Evolutionary conservation across 2,797 vertebrate genomes (phyloP), one percentile per base, ranked within the genome.

Genomic region (Anguilla anguilla): DNA sequence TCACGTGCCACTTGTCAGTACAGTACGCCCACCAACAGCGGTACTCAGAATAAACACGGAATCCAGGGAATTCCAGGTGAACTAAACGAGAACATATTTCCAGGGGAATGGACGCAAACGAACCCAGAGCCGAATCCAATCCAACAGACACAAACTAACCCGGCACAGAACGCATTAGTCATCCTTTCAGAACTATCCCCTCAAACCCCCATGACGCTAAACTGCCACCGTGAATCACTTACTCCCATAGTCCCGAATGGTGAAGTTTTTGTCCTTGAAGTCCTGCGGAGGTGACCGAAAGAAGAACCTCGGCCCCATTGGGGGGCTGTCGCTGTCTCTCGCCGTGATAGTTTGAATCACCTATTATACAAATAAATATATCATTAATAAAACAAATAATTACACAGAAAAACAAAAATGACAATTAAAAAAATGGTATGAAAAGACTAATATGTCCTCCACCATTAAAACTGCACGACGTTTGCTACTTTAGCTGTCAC

Each of bases 241-340:
- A 98, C 98, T 99, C 97, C 97, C 97, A 91, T 97, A 99, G 94
- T 99, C 98, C 88, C 96, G 96, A 88, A 99, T 93, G 86, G 97
- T 98, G 93, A 99, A 99, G 95, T 98, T 99, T 91, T 97, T 96
- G 93, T 97, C 97, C 90, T 95, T 95, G 82, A 95, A 93, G 89
- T 96, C 96, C 88, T 97, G 97, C 13, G 96, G 92, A 79, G 97
- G 95, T 49, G 97, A 91, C 91, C 96, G 97, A 92, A 98, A 99
- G 92, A 97, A 97, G 93, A 99, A 98, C 11, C 95, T 96, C 91
- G 98, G 98, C 72, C 96, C 96, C n/a, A 96, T 93, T 35, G 97
- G 94, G 69, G 98, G 96, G 85, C 96, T 93, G 92, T 99, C 98
- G 89, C 93, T 95, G 90, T 99, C 98, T 86, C 94, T 94, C 55